Base-by-base conservation (phyloP, 1,140 invertebrate genomes). In the Cardiocondyla obscurior region DNA sequence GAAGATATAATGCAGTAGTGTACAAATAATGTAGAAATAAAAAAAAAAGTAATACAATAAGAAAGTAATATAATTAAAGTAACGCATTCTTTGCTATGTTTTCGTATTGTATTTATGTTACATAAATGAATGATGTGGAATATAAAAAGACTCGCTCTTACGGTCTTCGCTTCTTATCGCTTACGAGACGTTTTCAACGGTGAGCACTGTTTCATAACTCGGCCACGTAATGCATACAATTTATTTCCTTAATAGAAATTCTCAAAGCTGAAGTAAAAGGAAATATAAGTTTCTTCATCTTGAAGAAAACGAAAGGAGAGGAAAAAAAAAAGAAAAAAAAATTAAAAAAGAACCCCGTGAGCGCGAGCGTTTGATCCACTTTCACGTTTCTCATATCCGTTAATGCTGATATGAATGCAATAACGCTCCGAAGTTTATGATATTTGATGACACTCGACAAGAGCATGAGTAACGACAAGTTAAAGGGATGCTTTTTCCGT, bases 181-280 rank as follows among this genome's bases (percentile, higher is more conserved):
- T 25, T 22, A 12, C 36, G 16, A 30, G 8, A 69, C 2, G 16
- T n/a, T 69, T 69, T 30, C 65, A 19, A 69, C n/a, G 33, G 42
- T 3, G 5, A 42, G 39, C 12, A 65, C 44, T 16, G 16, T n/a
- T 46, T 33, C 46, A 70, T 70, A 30, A 69, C 16, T 69, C n/a
- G 30, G 10, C n/a, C n/a, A 44, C 16, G 16, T 65, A 1, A 49
- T 22, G 28, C 16, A 30, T 19, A 44, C 39, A 58, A 30, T 22
- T 22, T 42, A 58, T 6, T 74, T 46, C 14, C 46, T 62, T 33
- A 62, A 60, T 49, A 74, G 36, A 42, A 53, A 73, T 57, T 8
- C 16, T 57, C 2, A 6, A 39, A 30, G 22, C 22, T 42, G 14
- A 3, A n/a, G 36, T 10, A 42, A 72, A 73, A 73, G 5, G 0